Evolutionary conservation across 2,888 invertebrate species (phyloP).

Genomic region (Harpalus rufipes): DNA sequence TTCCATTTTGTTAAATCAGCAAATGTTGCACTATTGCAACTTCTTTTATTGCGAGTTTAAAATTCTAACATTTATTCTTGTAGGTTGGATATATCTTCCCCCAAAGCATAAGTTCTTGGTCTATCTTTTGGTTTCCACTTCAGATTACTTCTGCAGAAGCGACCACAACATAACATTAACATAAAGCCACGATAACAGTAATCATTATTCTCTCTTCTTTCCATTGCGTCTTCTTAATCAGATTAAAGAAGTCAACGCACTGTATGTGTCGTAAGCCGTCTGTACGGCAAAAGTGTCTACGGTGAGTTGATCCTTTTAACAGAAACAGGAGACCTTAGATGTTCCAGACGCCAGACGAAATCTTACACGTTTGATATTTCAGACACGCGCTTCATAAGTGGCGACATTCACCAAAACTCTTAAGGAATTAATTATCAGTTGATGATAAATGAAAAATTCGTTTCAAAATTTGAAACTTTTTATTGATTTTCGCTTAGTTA

Average conservation of each 20-base stretch:
- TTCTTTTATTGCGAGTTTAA: too few relatives aligned
- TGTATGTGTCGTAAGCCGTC: constrained; percentile 32
- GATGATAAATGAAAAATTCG: constrained; percentile 13
- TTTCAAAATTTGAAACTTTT: constrained; percentile 33
- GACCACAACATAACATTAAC: constrained; percentile 10
- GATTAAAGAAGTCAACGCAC: constrained; percentile 40
- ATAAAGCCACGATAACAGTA: constrained; percentile 1
- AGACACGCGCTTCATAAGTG: constrained; percentile 16
- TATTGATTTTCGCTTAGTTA: constrained; percentile 23
- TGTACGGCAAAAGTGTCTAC: constrained; percentile 7
- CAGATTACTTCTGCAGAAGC: not conserved
- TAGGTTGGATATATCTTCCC: too few relatives aligned
- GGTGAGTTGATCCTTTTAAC: too few relatives aligned
- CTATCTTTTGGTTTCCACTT: not conserved
- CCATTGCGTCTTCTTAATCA: constrained; percentile 7
- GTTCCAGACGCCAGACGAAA: constrained; percentile 11
- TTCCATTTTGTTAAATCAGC: too few relatives aligned
- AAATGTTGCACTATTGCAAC: too few relatives aligned
- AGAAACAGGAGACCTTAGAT: constrained; percentile 11
- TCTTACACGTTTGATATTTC: constrained; percentile 1
- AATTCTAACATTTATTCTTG: too few relatives aligned
- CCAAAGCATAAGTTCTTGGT: too few relatives aligned
- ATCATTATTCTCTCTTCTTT: constrained; percentile 14
- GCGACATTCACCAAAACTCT: constrained; percentile 7
- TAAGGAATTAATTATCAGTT: constrained; percentile 15